These are phyloP conservation scores for Drosophila baimaii DNA, from an alignment of 1,140 invertebrate genomes.

Conservation along the genomic window DNA sequence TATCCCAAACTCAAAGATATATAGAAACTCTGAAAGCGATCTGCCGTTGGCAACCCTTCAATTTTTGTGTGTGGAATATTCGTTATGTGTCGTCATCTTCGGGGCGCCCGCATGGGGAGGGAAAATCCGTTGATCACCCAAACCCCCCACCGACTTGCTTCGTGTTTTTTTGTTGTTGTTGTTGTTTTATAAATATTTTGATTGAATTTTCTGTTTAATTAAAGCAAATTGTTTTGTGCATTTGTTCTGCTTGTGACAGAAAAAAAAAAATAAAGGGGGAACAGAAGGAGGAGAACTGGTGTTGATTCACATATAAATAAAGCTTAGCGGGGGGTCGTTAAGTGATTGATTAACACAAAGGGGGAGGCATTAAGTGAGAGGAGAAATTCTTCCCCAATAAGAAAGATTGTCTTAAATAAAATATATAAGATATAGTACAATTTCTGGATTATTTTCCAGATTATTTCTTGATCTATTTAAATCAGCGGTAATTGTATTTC, in stretches of 20 bases:
- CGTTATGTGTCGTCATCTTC: constrained; percentile 52
- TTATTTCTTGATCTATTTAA: not conserved
- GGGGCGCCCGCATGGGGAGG: constrained; percentile 73
- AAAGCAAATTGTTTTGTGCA: constrained; percentile 81
- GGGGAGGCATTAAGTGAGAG: not conserved
- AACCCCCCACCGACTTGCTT: constrained; percentile 18
- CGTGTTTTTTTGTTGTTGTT: constrained; percentile 34
- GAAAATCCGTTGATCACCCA: constrained; percentile 34
- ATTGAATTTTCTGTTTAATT: constrained; percentile 83
- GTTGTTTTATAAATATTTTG: constrained; percentile 80
- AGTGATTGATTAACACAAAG: constrained; percentile 26
- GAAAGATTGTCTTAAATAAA: not conserved
- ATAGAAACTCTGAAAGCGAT: constrained; percentile 14
- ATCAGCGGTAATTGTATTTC: too few species aligned
- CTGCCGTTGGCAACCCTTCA: constrained; percentile 65
- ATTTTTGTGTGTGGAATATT: constrained; percentile 23
- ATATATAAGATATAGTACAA: not conserved
- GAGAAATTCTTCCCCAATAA: not conserved
- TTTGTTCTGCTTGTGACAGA: constrained; percentile 38
- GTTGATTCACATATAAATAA: constrained; percentile 9
- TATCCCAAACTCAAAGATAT: constrained; percentile 4
- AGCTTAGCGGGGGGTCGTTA: constrained; percentile 33
- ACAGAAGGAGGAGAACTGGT: constrained; percentile 5
- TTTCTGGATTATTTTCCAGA: rapidly evolving
- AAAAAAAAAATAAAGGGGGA: not conserved